phyloP scores from a whole-genome alignment of 2,888 invertebrate genomes.

The Xestia c-nigrum region DNA sequence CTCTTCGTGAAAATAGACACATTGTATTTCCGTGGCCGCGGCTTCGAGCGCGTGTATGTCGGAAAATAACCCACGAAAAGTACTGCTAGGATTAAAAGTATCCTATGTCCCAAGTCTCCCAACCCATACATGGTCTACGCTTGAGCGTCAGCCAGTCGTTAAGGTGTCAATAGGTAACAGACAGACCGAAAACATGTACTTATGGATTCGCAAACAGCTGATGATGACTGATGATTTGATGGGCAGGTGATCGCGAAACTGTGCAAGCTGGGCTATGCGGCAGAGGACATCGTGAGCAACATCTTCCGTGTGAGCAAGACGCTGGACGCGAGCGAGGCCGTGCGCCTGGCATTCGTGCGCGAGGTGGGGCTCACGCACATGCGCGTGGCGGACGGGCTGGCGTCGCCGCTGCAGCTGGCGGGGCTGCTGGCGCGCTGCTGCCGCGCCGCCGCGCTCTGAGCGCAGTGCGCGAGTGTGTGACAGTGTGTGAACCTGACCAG shows the following conservation, averaged over 20 bases:
- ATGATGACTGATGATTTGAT: not conserved
- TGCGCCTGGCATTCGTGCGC: constrained; percentile 96
- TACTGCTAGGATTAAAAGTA: too few relatives aligned
- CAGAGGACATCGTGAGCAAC: constrained; percentile 99
- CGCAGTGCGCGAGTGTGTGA: constrained; percentile 77
- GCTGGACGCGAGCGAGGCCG: constrained; percentile 94
- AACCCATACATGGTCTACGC: not conserved
- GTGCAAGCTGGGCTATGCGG: constrained; percentile 98
- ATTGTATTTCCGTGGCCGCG: too few relatives aligned
- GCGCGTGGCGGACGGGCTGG: constrained; percentile 96
- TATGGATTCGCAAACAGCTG: not conserved
- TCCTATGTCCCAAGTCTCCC: too few relatives aligned
- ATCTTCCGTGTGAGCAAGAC: constrained; percentile 98
- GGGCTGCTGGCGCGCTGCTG: constrained; percentile 96
- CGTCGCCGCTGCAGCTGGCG: constrained; percentile 97
- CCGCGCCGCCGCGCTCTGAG: constrained; percentile 67
- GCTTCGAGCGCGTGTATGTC: too few relatives aligned
- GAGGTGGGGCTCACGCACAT: constrained; percentile 21
- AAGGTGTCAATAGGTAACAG: not conserved
- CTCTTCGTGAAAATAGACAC: too few relatives aligned
- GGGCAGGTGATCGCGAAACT: constrained; percentile 95
- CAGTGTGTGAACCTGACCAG: constrained; percentile 9
- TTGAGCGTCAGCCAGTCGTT: not conserved
- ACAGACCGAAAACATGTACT: not conserved
- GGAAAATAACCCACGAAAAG: too few relatives aligned